Evolutionary conservation across 2,888 invertebrate species (phyloP).

Genomic region (Gari tellinella): DNA sequence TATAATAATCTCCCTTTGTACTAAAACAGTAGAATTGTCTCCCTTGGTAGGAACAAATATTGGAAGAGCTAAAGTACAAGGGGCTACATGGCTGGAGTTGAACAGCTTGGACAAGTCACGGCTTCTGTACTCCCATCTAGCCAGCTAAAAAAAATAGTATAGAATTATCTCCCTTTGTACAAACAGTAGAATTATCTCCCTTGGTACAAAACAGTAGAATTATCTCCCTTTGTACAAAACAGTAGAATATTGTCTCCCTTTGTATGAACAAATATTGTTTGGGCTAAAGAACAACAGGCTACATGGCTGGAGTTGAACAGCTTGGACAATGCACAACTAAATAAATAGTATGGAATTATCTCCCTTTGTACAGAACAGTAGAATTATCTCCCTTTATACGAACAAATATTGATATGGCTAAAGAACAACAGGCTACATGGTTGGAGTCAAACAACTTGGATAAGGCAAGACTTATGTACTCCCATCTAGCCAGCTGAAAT

Average conservation of each 20-base stretch:
- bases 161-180: no score
- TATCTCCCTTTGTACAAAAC: no score
- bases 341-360: no score
- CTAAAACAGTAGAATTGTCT: conserved; percentile 61
- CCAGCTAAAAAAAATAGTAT: conserved; percentile 63
- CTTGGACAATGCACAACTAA: no score
- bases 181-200: no score
- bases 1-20: conserved; percentile 62
- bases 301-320: no score
- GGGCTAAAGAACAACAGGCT: no score
- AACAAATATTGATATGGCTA: conserved; percentile 62
- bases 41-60: conserved; percentile 65
- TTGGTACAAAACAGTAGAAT: no score
- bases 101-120: conserved; percentile 47
- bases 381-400: no score
- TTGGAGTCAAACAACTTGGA: conserved; percentile 52
- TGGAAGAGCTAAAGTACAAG: conserved; percentile 55
- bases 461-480: conserved; percentile 59
- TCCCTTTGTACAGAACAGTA: no score
- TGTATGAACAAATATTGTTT: no score
- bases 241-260: no score
- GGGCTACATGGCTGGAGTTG: conserved; percentile 57
- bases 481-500: conserved; percentile 70
- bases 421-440: conserved; percentile 57
- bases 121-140: conserved; percentile 66